A percentile compares a stretch with the other conserved stretches of the same genome.
These are phyloP conservation scores for Rhamphomyia laevipes DNA, from an alignment of 2,888 invertebrate genomes.

Conservation along the genomic window DNA sequence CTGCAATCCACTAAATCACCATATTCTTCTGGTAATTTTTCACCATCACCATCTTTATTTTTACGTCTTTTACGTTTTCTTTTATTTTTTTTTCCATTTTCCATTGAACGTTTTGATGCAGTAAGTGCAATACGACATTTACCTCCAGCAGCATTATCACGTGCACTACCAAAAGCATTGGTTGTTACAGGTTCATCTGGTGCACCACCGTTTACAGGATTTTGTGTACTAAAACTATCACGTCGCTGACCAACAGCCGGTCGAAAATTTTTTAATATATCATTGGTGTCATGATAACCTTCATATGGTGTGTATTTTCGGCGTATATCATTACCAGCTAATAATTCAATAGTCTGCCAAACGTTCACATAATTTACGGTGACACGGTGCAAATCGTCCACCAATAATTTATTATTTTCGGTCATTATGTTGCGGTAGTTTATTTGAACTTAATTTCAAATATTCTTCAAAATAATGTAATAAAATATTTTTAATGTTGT, in stretches of 20 bases:
- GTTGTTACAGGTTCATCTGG: background rate
- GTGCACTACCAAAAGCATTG: background rate
- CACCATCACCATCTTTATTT: background rate
- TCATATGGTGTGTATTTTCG: constrained; percentile 30
- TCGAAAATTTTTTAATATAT: constrained; percentile 21
- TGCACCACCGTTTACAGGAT: background rate
- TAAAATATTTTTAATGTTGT: no score
- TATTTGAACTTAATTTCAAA: no score
- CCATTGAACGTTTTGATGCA: background rate
- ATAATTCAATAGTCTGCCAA: constrained; percentile 34
- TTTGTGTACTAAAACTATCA: constrained; percentile 28
- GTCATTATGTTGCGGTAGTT: no score
- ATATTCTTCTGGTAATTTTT: constrained; percentile 22
- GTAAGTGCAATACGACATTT: background rate
- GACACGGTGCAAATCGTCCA: constrained; percentile 28
- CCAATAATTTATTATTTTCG: constrained; percentile 19
- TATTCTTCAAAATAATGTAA: no score
- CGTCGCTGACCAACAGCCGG: constrained; percentile 20
- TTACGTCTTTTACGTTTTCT: background rate
- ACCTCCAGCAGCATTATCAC: background rate
- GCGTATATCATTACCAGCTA: constrained; percentile 26
- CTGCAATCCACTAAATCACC: constrained; percentile 33
- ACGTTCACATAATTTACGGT: constrained; percentile 33
- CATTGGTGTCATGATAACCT: constrained; percentile 28
- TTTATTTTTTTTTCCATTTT: background rate